Evolutionary conservation across 2,888 invertebrate genomes (phyloP).

Genomic region (Isoperla grammatica): DNA sequence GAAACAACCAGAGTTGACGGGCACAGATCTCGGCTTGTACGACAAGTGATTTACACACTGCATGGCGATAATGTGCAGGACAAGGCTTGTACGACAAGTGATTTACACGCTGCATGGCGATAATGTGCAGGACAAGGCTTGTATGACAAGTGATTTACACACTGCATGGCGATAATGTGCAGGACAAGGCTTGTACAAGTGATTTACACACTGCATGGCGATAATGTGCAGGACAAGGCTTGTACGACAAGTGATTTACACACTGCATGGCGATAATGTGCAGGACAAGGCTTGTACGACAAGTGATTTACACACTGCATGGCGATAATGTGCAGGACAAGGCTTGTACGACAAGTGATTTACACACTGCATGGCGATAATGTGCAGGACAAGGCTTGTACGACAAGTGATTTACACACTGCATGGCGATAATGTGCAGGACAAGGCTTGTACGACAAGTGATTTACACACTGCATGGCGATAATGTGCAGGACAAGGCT

Average conservation of each 20-base stretch:
- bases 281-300: slow-evolving; percentile 1
- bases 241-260: not conserved
- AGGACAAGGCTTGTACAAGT: not conserved
- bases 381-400: slow-evolving; percentile 9
- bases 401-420: slow-evolving; percentile 5
- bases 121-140: slow-evolving; percentile 14
- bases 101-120: too few species aligned
- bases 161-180: too few species aligned
- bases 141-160: slow-evolving; percentile 1
- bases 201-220: too few species aligned
- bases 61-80: too few species aligned
- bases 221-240: slow-evolving; percentile 16
- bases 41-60: slow-evolving; percentile 8
- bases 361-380: too few species aligned
- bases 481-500: slow-evolving; percentile 16
- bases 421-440: too few species aligned
- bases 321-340: slow-evolving; percentile 19
- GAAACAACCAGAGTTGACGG: slow-evolving; percentile 16
- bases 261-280: too few species aligned
- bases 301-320: slow-evolving; percentile 12
- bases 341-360: not conserved
- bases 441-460: not conserved
- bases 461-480: too few species aligned
- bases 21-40: slow-evolving; percentile 14
- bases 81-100: not conserved